A percentile compares a stretch with the other conserved stretches of the same genome.
These are phyloP conservation scores for Caloenas nicobarica DNA, from an alignment of 2,113 vertebrate species.

Conservation along the genomic window DNA sequence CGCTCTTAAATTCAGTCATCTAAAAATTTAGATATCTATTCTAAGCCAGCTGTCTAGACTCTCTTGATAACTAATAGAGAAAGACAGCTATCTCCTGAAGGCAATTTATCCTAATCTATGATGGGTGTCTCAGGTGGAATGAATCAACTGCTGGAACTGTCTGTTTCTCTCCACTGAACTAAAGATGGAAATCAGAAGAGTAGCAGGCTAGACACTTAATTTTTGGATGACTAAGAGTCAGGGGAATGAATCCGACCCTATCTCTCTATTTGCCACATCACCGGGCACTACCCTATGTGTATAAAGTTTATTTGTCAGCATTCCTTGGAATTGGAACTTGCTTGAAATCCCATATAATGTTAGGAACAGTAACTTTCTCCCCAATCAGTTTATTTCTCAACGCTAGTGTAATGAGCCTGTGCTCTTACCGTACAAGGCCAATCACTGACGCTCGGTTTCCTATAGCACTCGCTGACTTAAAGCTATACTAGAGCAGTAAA, in stretches of 20 bases:
- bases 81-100: not conserved
- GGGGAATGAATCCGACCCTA: not conserved
- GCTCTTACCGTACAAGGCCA: not conserved
- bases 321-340: not conserved
- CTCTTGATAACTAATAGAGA: not conserved
- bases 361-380: not conserved
- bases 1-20: not conserved
- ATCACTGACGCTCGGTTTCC: not conserved
- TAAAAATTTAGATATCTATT: not conserved
- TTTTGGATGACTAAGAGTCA: not conserved
- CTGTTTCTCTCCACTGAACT: slow-evolving; percentile 13
- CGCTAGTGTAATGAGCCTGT: not conserved
- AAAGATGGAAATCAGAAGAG: not conserved
- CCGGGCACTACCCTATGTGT: not conserved
- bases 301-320: not conserved
- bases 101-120: not conserved
- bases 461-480: not conserved
- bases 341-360: not conserved
- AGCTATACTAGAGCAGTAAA: not conserved
- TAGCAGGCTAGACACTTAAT: not conserved
- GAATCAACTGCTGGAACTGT: not conserved
- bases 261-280: not conserved
- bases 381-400: not conserved
- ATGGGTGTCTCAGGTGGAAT: not conserved
- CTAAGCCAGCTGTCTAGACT: not conserved